Conservation (phyloP, 2,113 vertebrate species). For the Lethenteron camtschaticum region DNA sequence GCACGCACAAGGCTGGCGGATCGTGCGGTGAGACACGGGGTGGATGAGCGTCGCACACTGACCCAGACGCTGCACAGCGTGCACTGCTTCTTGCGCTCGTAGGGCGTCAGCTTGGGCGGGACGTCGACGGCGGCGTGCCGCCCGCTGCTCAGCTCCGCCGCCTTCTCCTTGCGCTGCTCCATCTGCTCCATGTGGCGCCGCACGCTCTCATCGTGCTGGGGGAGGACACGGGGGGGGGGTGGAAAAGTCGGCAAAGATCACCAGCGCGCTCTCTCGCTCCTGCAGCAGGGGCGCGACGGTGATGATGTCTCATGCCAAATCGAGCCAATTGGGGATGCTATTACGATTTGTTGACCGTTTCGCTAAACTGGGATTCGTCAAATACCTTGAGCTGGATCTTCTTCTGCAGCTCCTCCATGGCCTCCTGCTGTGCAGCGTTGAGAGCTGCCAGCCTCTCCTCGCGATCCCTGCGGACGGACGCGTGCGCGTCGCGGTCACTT, state of each 20-base stretch:
- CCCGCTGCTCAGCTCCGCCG: conserved; percentile 86
- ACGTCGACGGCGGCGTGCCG: conserved; percentile 83
- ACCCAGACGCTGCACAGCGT: conserved; percentile 61
- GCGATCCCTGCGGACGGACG: conserved; percentile 35
- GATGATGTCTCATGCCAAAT: no score
- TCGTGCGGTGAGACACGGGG: no score
- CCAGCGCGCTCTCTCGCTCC: neutral
- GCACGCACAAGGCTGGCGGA: no score
- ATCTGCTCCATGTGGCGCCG: conserved; percentile 97
- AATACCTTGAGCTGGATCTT: conserved; percentile 88
- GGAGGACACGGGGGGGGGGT: no score
- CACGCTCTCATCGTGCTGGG: conserved; percentile 83
- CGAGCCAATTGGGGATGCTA: no score
- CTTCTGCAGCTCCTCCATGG: conserved; percentile 93
- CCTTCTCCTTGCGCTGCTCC: conserved; percentile 92
- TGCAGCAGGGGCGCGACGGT: neutral
- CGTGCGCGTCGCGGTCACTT: no score
- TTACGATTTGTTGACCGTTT: no score
- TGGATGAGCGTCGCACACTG: neutral
- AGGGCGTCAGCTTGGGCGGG: conserved; percentile 85
- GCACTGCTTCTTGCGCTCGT: conserved; percentile 87
- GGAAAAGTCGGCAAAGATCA: no score
- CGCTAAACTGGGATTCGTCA: no score
- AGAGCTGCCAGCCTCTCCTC: conserved; percentile 83
- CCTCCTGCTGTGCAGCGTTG: conserved; percentile 87